Conservation (phyloP, 2,797 vertebrate species). For the Gorsachius magnificus region DNA sequence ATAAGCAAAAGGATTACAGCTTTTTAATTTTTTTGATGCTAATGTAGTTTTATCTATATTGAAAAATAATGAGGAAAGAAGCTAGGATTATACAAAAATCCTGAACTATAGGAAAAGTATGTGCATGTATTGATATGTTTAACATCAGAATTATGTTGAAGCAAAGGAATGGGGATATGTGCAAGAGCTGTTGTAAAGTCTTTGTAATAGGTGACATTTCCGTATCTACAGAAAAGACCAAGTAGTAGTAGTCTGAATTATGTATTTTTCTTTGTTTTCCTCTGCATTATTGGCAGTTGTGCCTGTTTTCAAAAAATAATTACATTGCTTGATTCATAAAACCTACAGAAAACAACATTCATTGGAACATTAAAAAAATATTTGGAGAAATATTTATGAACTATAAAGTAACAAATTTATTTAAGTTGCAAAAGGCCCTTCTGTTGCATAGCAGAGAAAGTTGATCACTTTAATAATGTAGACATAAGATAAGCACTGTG, state of each 20-base stretch:
- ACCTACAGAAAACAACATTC: not conserved
- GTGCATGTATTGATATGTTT: not conserved
- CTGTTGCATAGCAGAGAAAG: not conserved
- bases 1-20: not conserved
- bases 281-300: not conserved
- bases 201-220: not conserved
- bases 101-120: not conserved
- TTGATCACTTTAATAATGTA: not conserved
- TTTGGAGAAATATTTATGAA: not conserved
- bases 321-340: not conserved
- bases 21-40: not conserved
- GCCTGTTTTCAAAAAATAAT: not conserved
- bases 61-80: not conserved
- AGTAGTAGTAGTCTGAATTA: not conserved
- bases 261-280: not conserved
- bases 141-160: not conserved
- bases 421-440: not conserved
- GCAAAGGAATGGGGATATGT: not conserved
- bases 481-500: not conserved
- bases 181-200: not conserved
- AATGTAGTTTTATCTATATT: not conserved
- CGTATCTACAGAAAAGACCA: not conserved
- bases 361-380: not conserved
- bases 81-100: not conserved
- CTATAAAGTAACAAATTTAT: not conserved